Evolutionary conservation across 1,140 invertebrate species (phyloP), one percentile per base, ranked within the genome.

Genomic region (Parasteatoda tepidariorum): DNA sequence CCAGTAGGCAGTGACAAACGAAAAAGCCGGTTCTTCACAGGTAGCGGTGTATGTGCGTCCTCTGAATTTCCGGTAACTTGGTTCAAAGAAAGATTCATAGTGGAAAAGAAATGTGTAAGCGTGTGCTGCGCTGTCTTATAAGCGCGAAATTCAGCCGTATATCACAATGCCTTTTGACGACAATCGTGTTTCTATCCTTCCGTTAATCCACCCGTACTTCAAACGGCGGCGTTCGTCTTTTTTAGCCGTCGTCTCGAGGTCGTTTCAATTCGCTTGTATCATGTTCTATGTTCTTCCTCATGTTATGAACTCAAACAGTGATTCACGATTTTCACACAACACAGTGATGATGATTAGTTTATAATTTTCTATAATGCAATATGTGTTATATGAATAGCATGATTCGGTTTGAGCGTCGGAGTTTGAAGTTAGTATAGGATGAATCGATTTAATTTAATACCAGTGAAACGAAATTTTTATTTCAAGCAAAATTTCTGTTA

Each of bases 1-100:
- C 62, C 33, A 31, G 41, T n/a, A 22, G 48, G 61, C 9, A 59
- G 34, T 22, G 61, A 54, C 33, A 66, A 28, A 6, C 61, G 61
- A 1, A 78, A 15, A 7, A 78, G 34, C 15, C 74, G 74, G 18
- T 74, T 66, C 64, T 34, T 67, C n/a, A 67, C 30, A 15, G 74
- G 74, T 1, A 78, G 38, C 1, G 76, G 76, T 7, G 76, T 79
- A 15, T 38, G 48, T 3, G 76, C 22, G 28, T 79, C 76, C 31
- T 79, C 76, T 13, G 3, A 11, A n/a, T 26, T n/a, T 5, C 61
- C 26, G 13, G 61, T 7, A 11, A 33, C 9, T 64, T 64, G 28
- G 26, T 30, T 30, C 26, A 64, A n/a, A 30, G 61, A 30, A 30
- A 64, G 26, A 64, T 64, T 33, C 61, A 64, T 64, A 30, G 61